These are phyloP conservation scores for Chrysemys picta DNA, from an alignment of 2,113 vertebrate genomes.

Conservation along the genomic window DNA sequence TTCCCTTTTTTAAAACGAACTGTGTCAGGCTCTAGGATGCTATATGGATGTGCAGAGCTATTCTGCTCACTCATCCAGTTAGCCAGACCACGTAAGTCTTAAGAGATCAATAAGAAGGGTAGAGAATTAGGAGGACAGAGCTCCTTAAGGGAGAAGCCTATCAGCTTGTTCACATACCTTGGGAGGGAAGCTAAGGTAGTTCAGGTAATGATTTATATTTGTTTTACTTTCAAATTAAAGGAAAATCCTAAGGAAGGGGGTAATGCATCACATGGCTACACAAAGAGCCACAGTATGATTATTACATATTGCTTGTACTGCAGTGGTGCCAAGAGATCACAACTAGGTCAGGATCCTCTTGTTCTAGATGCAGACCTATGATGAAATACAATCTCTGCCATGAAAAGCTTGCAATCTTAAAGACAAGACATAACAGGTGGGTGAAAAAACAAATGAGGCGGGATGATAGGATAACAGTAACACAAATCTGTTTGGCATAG, in stretches of 20 bases:
- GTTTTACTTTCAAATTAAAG: neutral
- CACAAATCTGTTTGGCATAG: neutral
- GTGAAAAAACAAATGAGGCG: neutral
- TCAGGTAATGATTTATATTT: neutral
- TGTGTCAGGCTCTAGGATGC: neutral
- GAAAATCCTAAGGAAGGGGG: neutral
- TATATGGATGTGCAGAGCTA: neutral
- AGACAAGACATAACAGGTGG: neutral
- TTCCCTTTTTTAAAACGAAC: neutral
- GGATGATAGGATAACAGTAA: neutral
- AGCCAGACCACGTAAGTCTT: neutral
- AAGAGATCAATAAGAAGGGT: neutral
- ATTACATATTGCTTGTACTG: neutral
- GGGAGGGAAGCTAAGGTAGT: neutral
- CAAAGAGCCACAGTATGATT: fast-evolving
- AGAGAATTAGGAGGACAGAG: neutral
- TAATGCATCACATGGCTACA: neutral
- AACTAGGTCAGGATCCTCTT: neutral
- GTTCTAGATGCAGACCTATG: fast-evolving
- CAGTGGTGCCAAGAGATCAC: no score
- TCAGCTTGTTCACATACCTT: neutral
- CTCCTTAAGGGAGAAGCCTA: neutral
- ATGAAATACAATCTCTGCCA: neutral
- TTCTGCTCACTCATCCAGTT: neutral
- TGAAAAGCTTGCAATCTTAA: neutral